These are phyloP conservation scores for Stenopsyche tienmushanensis DNA, from an alignment of 1,140 invertebrate genomes.

Conservation along the genomic window DNA sequence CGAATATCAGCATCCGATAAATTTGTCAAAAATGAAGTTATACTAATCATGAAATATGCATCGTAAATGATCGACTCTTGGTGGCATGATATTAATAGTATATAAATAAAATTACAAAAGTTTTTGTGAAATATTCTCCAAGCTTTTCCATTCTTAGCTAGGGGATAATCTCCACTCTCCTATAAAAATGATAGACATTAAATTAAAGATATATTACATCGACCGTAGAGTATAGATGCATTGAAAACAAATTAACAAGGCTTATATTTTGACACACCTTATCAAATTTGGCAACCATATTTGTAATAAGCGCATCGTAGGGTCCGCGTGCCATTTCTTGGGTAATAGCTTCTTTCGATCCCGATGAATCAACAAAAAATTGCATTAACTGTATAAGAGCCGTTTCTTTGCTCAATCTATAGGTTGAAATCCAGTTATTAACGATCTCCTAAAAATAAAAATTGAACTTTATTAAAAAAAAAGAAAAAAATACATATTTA, in stretches of 20 bases:
- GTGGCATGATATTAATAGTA: conserved; percentile 95
- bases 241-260: not conserved
- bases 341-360: conserved; percentile 95
- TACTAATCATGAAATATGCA: conserved; percentile 98
- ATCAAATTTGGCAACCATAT: conserved; percentile 99
- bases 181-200: conserved; percentile 44
- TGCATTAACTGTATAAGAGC: conserved; percentile 95
- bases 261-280: conserved; percentile 62
- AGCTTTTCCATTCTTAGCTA: conserved; percentile 94
- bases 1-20: conserved; percentile 98
- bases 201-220: not conserved
- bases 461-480: too few species aligned
- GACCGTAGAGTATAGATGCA: too few species aligned
- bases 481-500: too few species aligned
- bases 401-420: conserved; percentile 87
- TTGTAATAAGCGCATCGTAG: conserved; percentile 94
- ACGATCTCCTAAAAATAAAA: conserved; percentile 73
- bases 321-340: conserved; percentile 91
- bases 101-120: conserved; percentile 97
- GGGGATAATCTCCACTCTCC: conserved; percentile 97
- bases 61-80: conserved; percentile 99
- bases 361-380: conserved; percentile 97
- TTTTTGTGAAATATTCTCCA: conserved; percentile 97
- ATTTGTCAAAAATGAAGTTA: conserved; percentile 95
- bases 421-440: conserved; percentile 98